Conservation (phyloP, 2,888 invertebrate genomes). For the Temnothorax ravouxi region DNA sequence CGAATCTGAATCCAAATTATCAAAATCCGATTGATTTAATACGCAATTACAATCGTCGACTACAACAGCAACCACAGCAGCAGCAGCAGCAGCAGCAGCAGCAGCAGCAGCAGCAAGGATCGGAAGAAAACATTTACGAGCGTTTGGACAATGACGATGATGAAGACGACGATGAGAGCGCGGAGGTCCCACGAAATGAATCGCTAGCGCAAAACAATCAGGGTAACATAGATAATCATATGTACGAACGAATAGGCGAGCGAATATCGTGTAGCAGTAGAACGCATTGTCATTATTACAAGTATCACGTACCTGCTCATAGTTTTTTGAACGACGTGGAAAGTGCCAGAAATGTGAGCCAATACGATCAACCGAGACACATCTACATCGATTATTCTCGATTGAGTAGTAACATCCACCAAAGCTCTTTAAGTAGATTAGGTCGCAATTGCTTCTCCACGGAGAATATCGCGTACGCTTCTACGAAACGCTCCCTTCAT, state of each 20-base stretch:
- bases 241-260: constrained; percentile 83
- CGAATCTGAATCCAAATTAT: constrained; percentile 82
- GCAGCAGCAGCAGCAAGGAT: constrained; percentile 82
- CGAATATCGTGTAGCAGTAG: constrained; percentile 75
- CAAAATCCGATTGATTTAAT: constrained; percentile 82
- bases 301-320: constrained; percentile 73
- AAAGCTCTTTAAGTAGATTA: constrained; percentile 78
- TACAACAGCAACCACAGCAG: constrained; percentile 74
- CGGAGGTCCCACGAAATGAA: constrained; percentile 75
- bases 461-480: constrained; percentile 83
- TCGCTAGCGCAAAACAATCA: constrained; percentile 71
- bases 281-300: constrained; percentile 68
- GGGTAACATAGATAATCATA: constrained; percentile 77
- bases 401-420: constrained; percentile 77
- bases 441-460: constrained; percentile 84
- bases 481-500: constrained; percentile 78
- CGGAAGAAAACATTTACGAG: constrained; percentile 86
- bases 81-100: constrained; percentile 65
- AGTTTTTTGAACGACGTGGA: constrained; percentile 77
- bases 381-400: constrained; percentile 77
- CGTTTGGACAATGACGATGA: constrained; percentile 83
- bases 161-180: constrained; percentile 85
- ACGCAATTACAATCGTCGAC: constrained; percentile 79
- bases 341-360: constrained; percentile 66
- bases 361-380: constrained; percentile 79